Evolutionary conservation across 2,797 vertebrate species (phyloP), one percentile per base, ranked within the genome.

Genomic region (Ibycter americanus): DNA sequence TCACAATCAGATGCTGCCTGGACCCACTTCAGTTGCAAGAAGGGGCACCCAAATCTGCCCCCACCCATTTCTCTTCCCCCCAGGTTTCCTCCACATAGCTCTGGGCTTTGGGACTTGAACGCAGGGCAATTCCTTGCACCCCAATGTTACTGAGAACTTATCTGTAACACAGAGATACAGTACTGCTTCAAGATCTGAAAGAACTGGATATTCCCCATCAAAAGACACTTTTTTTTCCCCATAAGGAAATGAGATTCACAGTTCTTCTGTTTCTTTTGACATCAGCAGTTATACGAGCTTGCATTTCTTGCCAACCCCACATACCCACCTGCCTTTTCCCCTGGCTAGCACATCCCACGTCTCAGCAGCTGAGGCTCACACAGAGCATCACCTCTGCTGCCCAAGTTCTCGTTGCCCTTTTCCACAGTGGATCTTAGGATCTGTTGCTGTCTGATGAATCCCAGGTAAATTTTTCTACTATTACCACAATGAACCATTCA

Each of bases 111-210:
- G n/a, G 54, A 86, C 40, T 42, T 14, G 58, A 74, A 56, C 3
- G 11, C 6, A 3, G n/a, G 61, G 29, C 63, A 71, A 40, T 18
- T 80, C 72, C 82, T 65, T 11, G 42, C 63, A 84, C 54, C 51
- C 56, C 40, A 20, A 16, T 29, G 42, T 42, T 38, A 11, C 32
- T 3, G 32, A 21, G 26, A 47, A 56, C 0, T 0, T 14, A 1
- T 49, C 20, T 84, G 34, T 40, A 79, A 66, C 47, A 31, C 2
- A 79, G 34, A 82, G 36, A 42, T 18, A 8, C 11, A 56, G 71
- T 38, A 16, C 4, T 6, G 62, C 58, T 52, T 51, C 26, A 17
- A 63, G 70, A 87, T 67, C 86, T 87, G 90, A 94, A 20, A 89
- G 74, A 87, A 95, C 2, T 44, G 23, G 22, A 66, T 77, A 92